phyloP scores from a whole-genome alignment of 2,888 invertebrate genomes.

The Apodemia hepburni region DNA sequence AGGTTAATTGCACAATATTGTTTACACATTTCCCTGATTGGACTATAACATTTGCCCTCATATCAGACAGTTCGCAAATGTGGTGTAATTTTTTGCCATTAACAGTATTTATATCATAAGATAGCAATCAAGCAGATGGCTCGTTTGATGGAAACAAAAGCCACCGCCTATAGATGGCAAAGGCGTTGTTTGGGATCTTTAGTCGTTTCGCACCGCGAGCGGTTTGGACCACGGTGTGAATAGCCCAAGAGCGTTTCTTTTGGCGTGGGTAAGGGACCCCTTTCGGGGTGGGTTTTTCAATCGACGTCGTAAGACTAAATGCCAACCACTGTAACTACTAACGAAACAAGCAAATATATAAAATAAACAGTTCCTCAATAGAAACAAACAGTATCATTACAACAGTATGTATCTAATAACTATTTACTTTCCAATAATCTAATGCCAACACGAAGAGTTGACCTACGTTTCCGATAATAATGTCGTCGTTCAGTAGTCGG shows the following conservation, averaged over 20 bases:
- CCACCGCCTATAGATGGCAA: too few species aligned
- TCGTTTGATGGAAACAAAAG: too few species aligned
- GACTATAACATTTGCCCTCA: neutral
- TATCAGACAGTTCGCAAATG: neutral
- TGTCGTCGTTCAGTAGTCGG: conserved; percentile 11
- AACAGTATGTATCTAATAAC: neutral
- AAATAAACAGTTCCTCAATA: neutral
- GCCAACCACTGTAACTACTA: too few species aligned
- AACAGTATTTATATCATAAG: too few species aligned
- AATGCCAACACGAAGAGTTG: neutral
- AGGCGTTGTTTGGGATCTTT: too few species aligned
- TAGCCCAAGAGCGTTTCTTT: too few species aligned
- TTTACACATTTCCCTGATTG: neutral
- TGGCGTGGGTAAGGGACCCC: too few species aligned
- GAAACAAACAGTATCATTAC: neutral
- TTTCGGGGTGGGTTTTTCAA: too few species aligned
- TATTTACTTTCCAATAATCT: neutral
- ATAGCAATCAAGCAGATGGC: too few species aligned
- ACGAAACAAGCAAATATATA: neutral
- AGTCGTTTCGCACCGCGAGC: too few species aligned
- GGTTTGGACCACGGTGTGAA: too few species aligned
- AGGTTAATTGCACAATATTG: conserved; percentile 18
- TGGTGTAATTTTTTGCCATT: neutral
- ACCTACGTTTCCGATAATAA: neutral
- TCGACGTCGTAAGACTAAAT: too few species aligned